Evolutionary conservation across 2,113 vertebrate genomes (phyloP).

Genomic region (Herpetotheres cachinnans): DNA sequence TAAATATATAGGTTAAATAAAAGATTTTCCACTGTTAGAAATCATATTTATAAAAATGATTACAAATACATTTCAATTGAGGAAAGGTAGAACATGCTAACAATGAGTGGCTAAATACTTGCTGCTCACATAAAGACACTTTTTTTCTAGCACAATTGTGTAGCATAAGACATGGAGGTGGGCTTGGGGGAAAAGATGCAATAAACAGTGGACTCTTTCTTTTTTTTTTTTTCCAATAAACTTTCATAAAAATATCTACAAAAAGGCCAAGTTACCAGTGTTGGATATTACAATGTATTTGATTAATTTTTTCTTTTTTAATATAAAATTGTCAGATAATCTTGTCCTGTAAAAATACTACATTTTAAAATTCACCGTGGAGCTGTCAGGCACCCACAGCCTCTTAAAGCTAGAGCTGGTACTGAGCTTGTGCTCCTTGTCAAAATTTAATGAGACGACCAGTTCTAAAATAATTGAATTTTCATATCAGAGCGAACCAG

Average conservation of each 20-base stretch:
- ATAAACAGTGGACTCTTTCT: slow-evolving; percentile 58
- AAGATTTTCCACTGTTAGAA: slow-evolving; percentile 37
- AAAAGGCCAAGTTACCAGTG: slow-evolving; percentile 75
- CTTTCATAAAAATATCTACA: slow-evolving; percentile 79
- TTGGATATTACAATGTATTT: slow-evolving; percentile 93
- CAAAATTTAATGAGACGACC: slow-evolving; percentile 98
- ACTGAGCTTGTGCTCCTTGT: slow-evolving; percentile 91
- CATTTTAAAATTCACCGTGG: slow-evolving; percentile 91
- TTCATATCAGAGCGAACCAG: slow-evolving; percentile 99
- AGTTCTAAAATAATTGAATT: slow-evolving; percentile 99
- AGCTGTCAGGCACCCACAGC: slow-evolving; percentile 93
- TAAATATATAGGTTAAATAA: neutral
- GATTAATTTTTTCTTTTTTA: slow-evolving; percentile 98
- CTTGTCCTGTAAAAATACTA: slow-evolving; percentile 94
- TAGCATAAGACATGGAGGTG: neutral
- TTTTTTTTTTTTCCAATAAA: slow-evolving; percentile 53
- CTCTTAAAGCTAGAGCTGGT: slow-evolving; percentile 89
- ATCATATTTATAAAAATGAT: slow-evolving; percentile 31
- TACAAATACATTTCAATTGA: slow-evolving; percentile 56
- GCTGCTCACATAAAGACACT: slow-evolving; percentile 57
- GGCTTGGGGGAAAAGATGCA: slow-evolving; percentile 47
- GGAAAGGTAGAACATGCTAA: slow-evolving; percentile 52
- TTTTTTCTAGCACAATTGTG: slow-evolving; percentile 53
- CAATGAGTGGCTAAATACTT: slow-evolving; percentile 64
- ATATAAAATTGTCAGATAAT: slow-evolving; percentile 98